Base-by-base conservation (phyloP, 2,888 invertebrate genomes). In the Campoplex capitator region DNA sequence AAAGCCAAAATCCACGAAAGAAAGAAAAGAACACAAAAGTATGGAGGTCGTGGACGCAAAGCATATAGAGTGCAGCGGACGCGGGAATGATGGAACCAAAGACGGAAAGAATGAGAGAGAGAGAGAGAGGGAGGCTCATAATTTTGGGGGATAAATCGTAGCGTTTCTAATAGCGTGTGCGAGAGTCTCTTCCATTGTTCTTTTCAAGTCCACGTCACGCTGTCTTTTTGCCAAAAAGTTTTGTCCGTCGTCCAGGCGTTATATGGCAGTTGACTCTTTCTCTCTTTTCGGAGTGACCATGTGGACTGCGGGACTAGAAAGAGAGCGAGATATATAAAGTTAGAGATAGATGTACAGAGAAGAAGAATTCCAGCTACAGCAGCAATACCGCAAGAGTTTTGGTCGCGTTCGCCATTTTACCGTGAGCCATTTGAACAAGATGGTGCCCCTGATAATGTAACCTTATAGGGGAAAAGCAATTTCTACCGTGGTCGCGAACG, bases 401-500 rank as follows among this genome's bases (percentile, higher is more conserved):
- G 89, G 91, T 91, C 79, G 83, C 71, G 58, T 92, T 92, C 90
- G 92, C 91, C 92, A 90, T 92, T 93, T 93, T 92, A 93, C 93
- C 91, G 90, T 92, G 92, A 92, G 92, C 93, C 92, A 94, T 94
- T 94, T 90, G 91, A 91, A 91, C 94, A 94, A 93, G 93, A 93
- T 94, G 94, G 93, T 92, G 92, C 93, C 81, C 77, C 92, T 93
- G 93, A 94, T 94, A 94, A 93, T 93, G 92, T 93, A 90, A 92
- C 92, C 93, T 93, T 93, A 93, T 92, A 92, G 90, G 92, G 92
- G 92, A 93, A 93, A 93, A 93, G 93, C 93, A 94, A 94, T 94
- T 94, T 94, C 93, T 91, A 90, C 89, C 89, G 80, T 67, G 70
- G 78, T 68, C 68, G 83, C 62, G 65, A 74, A 56, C 70, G 70